Evolutionary conservation across 2,888 invertebrate genomes (phyloP).

Genomic region (Bimastos eiseni): DNA sequence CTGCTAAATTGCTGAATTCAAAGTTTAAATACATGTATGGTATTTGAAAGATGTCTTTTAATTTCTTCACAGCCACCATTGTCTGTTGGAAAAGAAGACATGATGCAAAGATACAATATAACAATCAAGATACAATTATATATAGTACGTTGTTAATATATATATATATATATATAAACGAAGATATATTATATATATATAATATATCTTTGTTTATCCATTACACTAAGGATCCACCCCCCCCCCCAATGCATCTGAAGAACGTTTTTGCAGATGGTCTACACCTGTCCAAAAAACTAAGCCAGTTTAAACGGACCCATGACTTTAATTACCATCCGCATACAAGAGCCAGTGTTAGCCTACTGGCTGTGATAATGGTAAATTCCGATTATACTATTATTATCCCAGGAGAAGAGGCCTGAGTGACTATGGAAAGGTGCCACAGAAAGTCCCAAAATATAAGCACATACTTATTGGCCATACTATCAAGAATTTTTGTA

Average conservation of each 20-base stretch:
- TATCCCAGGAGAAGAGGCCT: not conserved
- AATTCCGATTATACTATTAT: not conserved
- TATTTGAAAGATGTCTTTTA: not conserved
- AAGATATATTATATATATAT: too few relatives aligned
- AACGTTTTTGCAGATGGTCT: not conserved
- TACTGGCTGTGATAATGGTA: not conserved
- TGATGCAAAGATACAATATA: too few relatives aligned
- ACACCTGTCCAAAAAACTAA: not conserved
- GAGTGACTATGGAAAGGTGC: not conserved
- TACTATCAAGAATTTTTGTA: not conserved
- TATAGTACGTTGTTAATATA: too few relatives aligned
- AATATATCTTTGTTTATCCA: too few relatives aligned
- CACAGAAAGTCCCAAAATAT: not conserved
- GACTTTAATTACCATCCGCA: not conserved
- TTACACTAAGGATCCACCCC: too few relatives aligned
- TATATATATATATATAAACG: too few relatives aligned
- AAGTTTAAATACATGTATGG: too few relatives aligned
- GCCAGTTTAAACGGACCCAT: not conserved
- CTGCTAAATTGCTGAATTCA: not conserved
- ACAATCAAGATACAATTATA: too few relatives aligned
- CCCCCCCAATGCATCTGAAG: too few relatives aligned
- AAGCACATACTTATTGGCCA: not conserved
- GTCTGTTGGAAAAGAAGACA: too few relatives aligned
- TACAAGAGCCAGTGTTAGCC: not conserved
- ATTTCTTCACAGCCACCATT: not conserved